These are phyloP conservation scores for Polydrusus pterygomalis DNA, from an alignment of 2,888 invertebrate species.

Conservation along the genomic window DNA sequence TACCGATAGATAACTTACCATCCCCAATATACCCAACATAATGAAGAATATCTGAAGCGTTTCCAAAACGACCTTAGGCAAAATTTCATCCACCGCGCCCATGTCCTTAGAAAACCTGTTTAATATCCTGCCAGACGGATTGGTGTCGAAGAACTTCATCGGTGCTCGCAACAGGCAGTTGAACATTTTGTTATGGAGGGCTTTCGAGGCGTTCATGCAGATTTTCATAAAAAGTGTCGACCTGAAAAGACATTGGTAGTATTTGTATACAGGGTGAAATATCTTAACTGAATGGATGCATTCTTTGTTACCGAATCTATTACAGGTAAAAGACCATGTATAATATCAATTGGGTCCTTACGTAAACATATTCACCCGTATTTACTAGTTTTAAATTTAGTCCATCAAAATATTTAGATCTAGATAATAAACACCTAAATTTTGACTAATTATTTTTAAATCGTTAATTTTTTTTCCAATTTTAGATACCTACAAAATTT, in stretches of 20 bases:
- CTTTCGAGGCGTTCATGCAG: slow-evolving; percentile 84
- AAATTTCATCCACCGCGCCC: slow-evolving; percentile 84
- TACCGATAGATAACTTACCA: slow-evolving; percentile 37
- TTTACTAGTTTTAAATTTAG: no score
- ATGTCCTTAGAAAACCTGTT: slow-evolving; percentile 91
- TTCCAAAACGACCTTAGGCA: slow-evolving; percentile 80
- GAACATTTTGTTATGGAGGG: slow-evolving; percentile 87
- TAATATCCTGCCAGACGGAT: slow-evolving; percentile 87
- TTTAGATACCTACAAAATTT: no score
- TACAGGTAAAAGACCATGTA: no score
- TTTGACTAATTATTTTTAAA: no score
- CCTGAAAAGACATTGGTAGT: slow-evolving; percentile 66
- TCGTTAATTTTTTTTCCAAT: no score
- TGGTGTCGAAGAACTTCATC: slow-evolving; percentile 89
- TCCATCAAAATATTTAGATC: no score
- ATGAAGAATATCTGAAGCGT: slow-evolving; percentile 81
- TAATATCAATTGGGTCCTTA: no score
- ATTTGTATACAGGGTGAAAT: no score
- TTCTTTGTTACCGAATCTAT: no score
- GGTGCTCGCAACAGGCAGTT: slow-evolving; percentile 82
- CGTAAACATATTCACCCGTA: no score
- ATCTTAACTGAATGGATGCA: no score
- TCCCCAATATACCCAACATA: slow-evolving; percentile 77
- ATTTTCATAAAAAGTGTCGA: slow-evolving; percentile 83
- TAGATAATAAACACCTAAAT: no score